Percentiles rank a stretch among this genome's conserved stretches.
These are phyloP conservation scores for Psittacus erithacus DNA, from an alignment of 2,113 vertebrate species.

Conservation along the genomic window DNA sequence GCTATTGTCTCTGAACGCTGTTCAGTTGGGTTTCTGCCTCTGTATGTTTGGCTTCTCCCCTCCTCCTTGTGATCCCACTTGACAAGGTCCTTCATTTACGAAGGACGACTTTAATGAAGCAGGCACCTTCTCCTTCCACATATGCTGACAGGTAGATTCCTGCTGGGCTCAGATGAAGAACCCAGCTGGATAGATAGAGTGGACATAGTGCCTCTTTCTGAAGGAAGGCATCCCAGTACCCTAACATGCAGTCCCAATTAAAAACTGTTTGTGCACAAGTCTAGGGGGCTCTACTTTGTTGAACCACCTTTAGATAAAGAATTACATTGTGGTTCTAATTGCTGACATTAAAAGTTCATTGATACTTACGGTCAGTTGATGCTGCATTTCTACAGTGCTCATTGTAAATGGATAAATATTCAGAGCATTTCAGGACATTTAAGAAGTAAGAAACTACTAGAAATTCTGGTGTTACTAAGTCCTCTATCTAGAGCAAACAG, in stretches of 20 bases:
- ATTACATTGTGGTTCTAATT: background rate
- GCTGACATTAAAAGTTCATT: background rate
- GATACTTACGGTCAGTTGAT: background rate
- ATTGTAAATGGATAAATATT: background rate
- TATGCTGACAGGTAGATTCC: background rate
- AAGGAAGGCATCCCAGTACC: background rate
- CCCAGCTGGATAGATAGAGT: background rate
- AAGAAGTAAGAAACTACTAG: background rate
- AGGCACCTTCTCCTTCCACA: background rate
- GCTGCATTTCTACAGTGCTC: background rate
- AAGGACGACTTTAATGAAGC: background rate
- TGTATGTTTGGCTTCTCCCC: background rate
- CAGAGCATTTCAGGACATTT: background rate
- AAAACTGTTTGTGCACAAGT: background rate
- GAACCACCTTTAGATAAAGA: background rate
- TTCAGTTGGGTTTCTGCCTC: fast-evolving
- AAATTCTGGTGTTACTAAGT: background rate
- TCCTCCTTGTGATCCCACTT: background rate
- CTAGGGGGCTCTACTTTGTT: background rate
- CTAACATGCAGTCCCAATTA: background rate
- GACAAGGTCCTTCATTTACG: background rate
- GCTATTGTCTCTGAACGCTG: background rate
- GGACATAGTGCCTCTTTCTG: background rate
- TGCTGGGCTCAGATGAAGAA: background rate
- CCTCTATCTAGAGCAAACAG: background rate